These are phyloP conservation scores for Notodonta dromedarius DNA, from an alignment of 2,888 invertebrate genomes.

Conservation along the genomic window DNA sequence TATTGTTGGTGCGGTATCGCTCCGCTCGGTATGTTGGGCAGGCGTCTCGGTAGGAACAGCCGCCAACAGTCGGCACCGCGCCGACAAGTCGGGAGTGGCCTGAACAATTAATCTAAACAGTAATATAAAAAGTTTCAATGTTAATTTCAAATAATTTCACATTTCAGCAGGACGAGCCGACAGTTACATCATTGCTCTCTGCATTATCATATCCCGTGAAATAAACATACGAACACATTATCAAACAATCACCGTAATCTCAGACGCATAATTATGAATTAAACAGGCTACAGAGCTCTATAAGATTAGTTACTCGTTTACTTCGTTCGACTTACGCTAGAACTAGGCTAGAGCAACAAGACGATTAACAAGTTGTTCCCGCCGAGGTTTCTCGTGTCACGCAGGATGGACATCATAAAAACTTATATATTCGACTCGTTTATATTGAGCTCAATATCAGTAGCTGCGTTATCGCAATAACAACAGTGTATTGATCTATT, in stretches of 20 bases:
- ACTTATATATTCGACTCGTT: constrained; percentile 43
- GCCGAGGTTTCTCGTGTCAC: constrained; percentile 54
- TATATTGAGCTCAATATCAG: constrained; percentile 49
- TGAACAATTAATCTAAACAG: constrained; percentile 63
- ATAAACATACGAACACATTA: constrained; percentile 34
- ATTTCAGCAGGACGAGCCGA: constrained; percentile 55
- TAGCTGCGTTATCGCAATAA: constrained; percentile 39
- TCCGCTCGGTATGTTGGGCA: background rate
- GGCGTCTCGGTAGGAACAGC: too few relatives aligned
- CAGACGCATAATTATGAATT: constrained; percentile 60
- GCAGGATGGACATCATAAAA: constrained; percentile 42
- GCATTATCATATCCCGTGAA: constrained; percentile 46
- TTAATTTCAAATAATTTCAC: constrained; percentile 60
- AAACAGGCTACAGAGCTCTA: constrained; percentile 65
- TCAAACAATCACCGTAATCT: constrained; percentile 60
- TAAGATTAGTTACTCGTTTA: constrained; percentile 61
- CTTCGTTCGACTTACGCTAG: constrained; percentile 67
- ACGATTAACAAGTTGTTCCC: constrained; percentile 72
- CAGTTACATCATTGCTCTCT: constrained; percentile 64
- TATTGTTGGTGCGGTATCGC: background rate
- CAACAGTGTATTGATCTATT: constrained; percentile 43
- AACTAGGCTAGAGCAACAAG: constrained; percentile 63
- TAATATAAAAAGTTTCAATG: constrained; percentile 64
- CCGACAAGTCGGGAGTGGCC: background rate
- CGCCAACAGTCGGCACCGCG: too few relatives aligned